These are phyloP conservation scores for Nyctereutes procyonoides DNA, from an alignment of 2,113 vertebrate species.

Conservation along the genomic window DNA sequence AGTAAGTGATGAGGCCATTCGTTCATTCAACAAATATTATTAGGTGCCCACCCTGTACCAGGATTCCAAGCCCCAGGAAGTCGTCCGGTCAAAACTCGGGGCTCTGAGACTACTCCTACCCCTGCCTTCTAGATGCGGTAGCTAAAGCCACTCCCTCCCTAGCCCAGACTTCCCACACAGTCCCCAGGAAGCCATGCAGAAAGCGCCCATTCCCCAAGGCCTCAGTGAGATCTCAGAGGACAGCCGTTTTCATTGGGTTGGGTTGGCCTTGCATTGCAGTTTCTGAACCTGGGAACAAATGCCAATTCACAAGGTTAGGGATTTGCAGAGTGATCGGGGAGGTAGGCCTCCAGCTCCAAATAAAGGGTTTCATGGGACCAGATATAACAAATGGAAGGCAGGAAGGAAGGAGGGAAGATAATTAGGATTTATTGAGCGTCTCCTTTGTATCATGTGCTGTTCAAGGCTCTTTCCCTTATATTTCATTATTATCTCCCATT, in stretches of 20 bases:
- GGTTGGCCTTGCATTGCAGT: background rate
- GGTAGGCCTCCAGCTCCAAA: background rate
- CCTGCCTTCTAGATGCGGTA: background rate
- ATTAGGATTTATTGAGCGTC: background rate
- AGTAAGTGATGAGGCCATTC: background rate
- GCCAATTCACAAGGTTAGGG: background rate
- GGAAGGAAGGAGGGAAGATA: background rate
- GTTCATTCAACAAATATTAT: constrained; percentile 30
- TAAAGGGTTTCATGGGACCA: constrained; percentile 2
- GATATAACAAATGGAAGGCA: background rate
- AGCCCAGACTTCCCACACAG: background rate
- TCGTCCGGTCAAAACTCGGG: background rate
- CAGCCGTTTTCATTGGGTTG: background rate
- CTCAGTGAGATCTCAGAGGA: background rate
- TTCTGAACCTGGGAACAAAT: constrained; percentile 39
- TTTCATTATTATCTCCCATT: background rate
- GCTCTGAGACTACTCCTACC: background rate
- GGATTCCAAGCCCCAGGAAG: constrained; percentile 10
- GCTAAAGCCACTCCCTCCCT: background rate
- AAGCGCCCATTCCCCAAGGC: background rate
- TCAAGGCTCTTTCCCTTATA: constrained; percentile 24
- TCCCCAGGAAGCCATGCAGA: background rate
- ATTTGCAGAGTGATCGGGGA: background rate
- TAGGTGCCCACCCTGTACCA: background rate
- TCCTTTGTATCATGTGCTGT: background rate